Percentiles rank a stretch among this genome's conserved stretches.
Evolutionary conservation across 1,140 invertebrate genomes (phyloP).

Genomic region (Temnothorax nylanderi): DNA sequence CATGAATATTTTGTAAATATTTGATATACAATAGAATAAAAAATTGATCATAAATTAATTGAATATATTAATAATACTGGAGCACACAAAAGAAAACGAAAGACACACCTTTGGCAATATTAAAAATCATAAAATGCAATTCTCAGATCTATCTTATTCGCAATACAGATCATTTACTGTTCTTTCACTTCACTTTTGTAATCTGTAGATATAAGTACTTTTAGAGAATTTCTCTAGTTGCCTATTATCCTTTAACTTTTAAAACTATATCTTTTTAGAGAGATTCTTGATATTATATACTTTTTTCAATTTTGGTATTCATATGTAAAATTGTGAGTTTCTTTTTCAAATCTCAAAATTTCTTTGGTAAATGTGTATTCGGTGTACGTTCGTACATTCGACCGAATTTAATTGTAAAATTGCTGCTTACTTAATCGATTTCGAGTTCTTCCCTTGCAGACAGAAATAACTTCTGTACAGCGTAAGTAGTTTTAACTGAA

Average conservation of each 20-base stretch:
- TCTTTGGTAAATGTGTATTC: background rate
- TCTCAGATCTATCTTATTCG: slow-evolving; percentile 21
- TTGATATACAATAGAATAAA: slow-evolving; percentile 10
- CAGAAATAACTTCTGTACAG: slow-evolving; percentile 67
- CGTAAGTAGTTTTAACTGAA: slow-evolving; percentile 66
- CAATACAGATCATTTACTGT: background rate
- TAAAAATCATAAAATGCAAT: slow-evolving; percentile 34
- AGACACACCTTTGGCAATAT: slow-evolving; percentile 5
- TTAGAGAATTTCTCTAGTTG: background rate
- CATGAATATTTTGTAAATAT: background rate
- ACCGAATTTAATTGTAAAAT: background rate
- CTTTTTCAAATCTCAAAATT: background rate
- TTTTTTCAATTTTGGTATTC: background rate
- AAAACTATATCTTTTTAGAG: background rate
- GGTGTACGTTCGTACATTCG: background rate
- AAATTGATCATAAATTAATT: background rate
- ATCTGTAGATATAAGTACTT: background rate
- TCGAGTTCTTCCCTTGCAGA: slow-evolving; percentile 71
- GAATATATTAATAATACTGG: slow-evolving; percentile 18
- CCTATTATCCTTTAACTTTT: background rate
- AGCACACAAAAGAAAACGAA: slow-evolving; percentile 2
- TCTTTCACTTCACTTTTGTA: background rate
- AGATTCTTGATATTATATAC: background rate
- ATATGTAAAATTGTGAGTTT: background rate
- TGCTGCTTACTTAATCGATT: slow-evolving; percentile 5